Base-by-base conservation (phyloP, 2,888 invertebrate species). In the Priapulus caudatus region DNA sequence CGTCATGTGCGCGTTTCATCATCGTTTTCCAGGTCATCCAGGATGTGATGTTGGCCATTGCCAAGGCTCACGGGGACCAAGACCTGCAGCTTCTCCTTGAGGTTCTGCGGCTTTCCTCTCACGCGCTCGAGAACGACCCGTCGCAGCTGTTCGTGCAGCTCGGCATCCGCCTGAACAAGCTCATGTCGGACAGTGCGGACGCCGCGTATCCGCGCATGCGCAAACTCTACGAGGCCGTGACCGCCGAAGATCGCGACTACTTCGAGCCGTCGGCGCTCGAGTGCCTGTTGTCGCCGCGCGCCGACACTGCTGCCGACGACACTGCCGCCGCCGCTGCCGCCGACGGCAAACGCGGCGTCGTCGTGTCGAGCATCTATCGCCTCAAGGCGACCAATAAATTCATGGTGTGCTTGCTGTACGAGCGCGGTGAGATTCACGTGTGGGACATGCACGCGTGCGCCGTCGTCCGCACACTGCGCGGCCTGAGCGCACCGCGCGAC, bases 71-170 rank as follows among this genome's bases (percentile, higher is more conserved):
- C 4, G 66, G 68, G 45, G 73, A 74, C 58, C 63, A 69, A 21
- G 73, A 75, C 63, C 69, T 82, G 43, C 74, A 75, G 49, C 70
- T 81, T 48, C 68, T 86, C 2, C 79, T 80, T 63, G 79, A 82
- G 58, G 79, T 84, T 55, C 76, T 89, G 54, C 81, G 82, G 69
- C 75, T 78, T 0, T 80, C 84, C 61, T 79, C 83, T 3, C 78
- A 78, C 63, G 82, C 84, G 16, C 72, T 90, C 51, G 81, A 81
- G 63, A 84, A 84, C 61, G 88, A 89, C 67, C 85, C 86, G 23
- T 77, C 81, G 63, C 89, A 90, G 70, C 81, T 89, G 63, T 85
- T 82, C 62, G 81, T 86, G 2, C 79, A 87, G 57, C 72, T 83
- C 56, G 78, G 72, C 45, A 72, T 72, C 3, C 65, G 74, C 44